Conservation (phyloP, 2,888 invertebrate genomes). For the Drosophila anceps region DNA sequence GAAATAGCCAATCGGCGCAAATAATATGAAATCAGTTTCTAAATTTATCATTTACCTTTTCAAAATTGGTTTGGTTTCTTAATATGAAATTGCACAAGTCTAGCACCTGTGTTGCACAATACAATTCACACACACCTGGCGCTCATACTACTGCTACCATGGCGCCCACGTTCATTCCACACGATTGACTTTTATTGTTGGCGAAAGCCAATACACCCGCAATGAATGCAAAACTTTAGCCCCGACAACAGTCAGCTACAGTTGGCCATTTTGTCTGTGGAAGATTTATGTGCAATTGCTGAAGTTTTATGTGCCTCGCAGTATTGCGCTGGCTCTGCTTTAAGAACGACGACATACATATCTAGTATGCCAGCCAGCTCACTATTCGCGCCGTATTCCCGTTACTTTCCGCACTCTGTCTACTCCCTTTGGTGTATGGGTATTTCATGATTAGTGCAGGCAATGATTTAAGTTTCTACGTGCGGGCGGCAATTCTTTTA, state of each 20-base stretch:
- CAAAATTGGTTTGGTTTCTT: neutral
- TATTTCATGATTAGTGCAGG: slow-evolving; percentile 54
- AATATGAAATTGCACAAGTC: neutral
- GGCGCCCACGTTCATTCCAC: slow-evolving; percentile 29
- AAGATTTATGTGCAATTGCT: slow-evolving; percentile 74
- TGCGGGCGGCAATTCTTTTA: slow-evolving; percentile 40
- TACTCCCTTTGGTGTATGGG: neutral
- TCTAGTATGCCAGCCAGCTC: neutral
- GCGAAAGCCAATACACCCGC: slow-evolving; percentile 36
- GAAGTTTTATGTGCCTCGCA: slow-evolving; percentile 67
- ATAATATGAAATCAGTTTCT: neutral
- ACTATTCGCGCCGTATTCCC: neutral
- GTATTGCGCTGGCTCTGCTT: slow-evolving; percentile 48
- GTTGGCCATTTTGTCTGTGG: slow-evolving; percentile 78
- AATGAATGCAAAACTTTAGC: slow-evolving; percentile 42
- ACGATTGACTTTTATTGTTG: slow-evolving; percentile 65
- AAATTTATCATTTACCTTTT: neutral
- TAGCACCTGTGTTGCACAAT: neutral
- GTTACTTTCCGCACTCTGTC: neutral
- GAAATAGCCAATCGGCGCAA: no score
- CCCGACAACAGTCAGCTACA: slow-evolving; percentile 43
- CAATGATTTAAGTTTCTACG: slow-evolving; percentile 49
- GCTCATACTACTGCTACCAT: neutral
- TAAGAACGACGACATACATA: slow-evolving; percentile 28
- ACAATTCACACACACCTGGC: neutral